phyloP scores from a whole-genome alignment of 2,888 invertebrate genomes.

The Agrilus biguttatus region DNA sequence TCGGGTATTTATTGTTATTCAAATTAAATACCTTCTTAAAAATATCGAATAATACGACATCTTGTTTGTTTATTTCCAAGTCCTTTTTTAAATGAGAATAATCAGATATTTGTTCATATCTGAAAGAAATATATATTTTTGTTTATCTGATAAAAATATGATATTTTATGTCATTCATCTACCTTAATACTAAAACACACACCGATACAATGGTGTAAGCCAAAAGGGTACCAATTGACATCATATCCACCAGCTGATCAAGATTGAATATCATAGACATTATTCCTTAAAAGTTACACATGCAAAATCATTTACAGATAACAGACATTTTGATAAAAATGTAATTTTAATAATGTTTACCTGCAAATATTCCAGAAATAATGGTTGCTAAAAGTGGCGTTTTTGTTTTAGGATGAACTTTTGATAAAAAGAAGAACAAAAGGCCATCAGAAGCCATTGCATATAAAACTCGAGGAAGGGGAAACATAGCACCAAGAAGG shows the following conservation, averaged over 20 bases:
- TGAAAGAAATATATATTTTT: conserved; percentile 6
- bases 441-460: conserved; percentile 86
- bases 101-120: conserved; percentile 15
- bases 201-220: conserved; percentile 88
- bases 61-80: conserved; percentile 11
- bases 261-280: conserved; percentile 85
- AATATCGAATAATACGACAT: conserved; percentile 11
- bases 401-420: conserved; percentile 56
- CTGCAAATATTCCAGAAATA: conserved; percentile 60
- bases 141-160: neutral
- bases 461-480: conserved; percentile 73
- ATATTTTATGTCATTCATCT: conserved; percentile 11
- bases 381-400: conserved; percentile 69
- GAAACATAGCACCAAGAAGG: conserved; percentile 76
- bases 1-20: conserved; percentile 53
- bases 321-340: no score
- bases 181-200: conserved; percentile 78
- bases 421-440: conserved; percentile 57
- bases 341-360: conserved; percentile 26
- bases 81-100: neutral
- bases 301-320: conserved; percentile 1
- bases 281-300: conserved; percentile 37
- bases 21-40: conserved; percentile 53
- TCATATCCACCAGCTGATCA: conserved; percentile 86
- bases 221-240: conserved; percentile 84